Conservation (phyloP, 2,888 invertebrate species). For the Cerastis rubricosa region DNA sequence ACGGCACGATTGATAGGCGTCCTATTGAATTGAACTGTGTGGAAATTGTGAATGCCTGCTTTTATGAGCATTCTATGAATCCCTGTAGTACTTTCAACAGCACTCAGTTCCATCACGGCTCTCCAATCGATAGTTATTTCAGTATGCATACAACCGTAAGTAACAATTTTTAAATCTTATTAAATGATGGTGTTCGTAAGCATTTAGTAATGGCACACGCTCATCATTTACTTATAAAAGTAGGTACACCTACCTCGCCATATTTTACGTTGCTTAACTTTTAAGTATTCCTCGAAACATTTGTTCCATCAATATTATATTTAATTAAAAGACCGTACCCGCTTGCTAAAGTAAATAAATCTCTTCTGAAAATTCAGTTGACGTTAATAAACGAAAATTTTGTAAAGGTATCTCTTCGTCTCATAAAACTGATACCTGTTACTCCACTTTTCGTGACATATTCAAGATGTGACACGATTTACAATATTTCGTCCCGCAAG, state of each 20-base stretch:
- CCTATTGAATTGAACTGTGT: constrained; percentile 41
- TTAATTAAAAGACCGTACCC: constrained; percentile 11
- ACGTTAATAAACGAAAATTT: constrained; percentile 30
- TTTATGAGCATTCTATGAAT: constrained; percentile 22
- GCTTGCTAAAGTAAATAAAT: constrained; percentile 16
- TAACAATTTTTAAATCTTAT: neutral
- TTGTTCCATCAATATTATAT: constrained; percentile 19
- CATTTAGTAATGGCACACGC: neutral
- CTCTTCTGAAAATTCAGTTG: constrained; percentile 24
- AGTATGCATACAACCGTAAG: too few relatives aligned
- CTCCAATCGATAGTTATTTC: constrained; percentile 4
- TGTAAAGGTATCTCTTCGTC: constrained; percentile 31
- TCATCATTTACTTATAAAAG: neutral
- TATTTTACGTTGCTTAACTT: neutral
- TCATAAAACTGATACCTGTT: constrained; percentile 53
- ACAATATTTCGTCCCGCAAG: constrained; percentile 53
- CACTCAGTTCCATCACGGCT: constrained; percentile 9
- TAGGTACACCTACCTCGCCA: neutral
- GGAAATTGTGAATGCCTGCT: constrained; percentile 26
- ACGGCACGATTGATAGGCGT: constrained; percentile 21
- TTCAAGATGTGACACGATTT: constrained; percentile 60
- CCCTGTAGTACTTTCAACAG: constrained; percentile 20
- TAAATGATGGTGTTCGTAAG: neutral
- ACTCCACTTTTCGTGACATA: constrained; percentile 44
- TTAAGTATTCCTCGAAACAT: constrained; percentile 11